Evolutionary conservation across 2,888 invertebrate genomes (phyloP).

Genomic region (Boloria euphrosyne): DNA sequence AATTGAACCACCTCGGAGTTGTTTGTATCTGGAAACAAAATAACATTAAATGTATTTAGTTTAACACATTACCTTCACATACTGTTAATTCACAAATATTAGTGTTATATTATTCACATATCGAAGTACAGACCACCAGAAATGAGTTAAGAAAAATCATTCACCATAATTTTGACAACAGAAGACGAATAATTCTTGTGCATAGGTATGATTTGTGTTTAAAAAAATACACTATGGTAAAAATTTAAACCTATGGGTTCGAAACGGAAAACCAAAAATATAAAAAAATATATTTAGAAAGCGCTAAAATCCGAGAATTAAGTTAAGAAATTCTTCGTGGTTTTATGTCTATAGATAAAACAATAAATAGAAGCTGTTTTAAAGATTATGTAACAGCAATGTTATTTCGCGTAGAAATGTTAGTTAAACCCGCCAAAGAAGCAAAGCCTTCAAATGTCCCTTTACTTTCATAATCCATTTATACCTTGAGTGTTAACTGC

Average conservation of each 20-base stretch:
- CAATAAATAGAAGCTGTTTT: slow-evolving; percentile 1
- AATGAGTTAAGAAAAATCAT: too few species aligned
- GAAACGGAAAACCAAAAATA: too few species aligned
- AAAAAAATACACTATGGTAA: too few species aligned
- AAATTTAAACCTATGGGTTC: too few species aligned
- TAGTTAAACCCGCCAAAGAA: slow-evolving; percentile 17
- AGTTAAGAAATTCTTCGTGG: not conserved
- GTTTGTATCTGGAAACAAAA: slow-evolving; percentile 38
- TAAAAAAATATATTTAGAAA: too few species aligned
- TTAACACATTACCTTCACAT: not conserved
- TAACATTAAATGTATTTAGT: not conserved
- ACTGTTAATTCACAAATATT: not conserved
- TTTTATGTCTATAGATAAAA: not conserved
- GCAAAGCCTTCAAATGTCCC: slow-evolving; percentile 14
- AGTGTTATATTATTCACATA: too few species aligned
- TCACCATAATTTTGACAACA: too few species aligned
- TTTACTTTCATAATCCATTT: not conserved
- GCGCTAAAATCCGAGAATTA: not conserved
- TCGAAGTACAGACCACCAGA: too few species aligned
- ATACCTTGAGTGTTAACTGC: slow-evolving; percentile 4
- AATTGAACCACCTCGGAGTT: slow-evolving; percentile 36
- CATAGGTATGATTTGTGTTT: too few species aligned
- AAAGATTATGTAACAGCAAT: not conserved
- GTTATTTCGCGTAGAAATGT: slow-evolving; percentile 21
- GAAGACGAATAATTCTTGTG: too few species aligned